These are phyloP conservation scores for Tetranychus truncatus DNA, from an alignment of 2,888 invertebrate genomes.

Conservation along the genomic window DNA sequence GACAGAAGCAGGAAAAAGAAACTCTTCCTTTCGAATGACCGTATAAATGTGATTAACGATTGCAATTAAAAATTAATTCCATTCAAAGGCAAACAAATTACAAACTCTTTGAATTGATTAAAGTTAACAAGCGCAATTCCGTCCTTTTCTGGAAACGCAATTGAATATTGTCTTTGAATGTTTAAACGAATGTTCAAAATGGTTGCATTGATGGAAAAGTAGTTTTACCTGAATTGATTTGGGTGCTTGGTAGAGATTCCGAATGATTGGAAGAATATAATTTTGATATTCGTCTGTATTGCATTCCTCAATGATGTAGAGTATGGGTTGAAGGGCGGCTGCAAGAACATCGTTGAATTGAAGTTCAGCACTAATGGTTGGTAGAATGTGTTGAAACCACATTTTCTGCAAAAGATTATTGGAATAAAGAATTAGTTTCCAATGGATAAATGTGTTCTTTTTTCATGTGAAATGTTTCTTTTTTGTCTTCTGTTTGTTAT, in stretches of 20 bases:
- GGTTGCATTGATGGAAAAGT: not conserved
- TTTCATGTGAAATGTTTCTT: not conserved
- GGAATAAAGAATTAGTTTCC: not conserved
- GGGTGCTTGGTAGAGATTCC: conserved; percentile 32
- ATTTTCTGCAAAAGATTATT: conserved; percentile 49
- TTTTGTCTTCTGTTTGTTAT: not conserved
- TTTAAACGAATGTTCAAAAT: no score
- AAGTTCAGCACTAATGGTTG: conserved; percentile 64
- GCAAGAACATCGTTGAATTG: conserved; percentile 65
- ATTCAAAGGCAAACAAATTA: no score
- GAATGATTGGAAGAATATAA: conserved; percentile 54
- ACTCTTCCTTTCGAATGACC: no score
- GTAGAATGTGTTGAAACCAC: conserved; percentile 85
- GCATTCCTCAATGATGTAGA: conserved; percentile 61
- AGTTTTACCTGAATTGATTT: conserved; percentile 38
- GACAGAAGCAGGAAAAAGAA: no score
- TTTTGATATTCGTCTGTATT: conserved; percentile 57
- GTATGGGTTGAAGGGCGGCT: conserved; percentile 60
- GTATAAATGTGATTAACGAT: no score
- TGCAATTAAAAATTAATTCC: no score
- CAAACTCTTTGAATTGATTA: no score
- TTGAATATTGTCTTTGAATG: no score
- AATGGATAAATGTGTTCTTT: not conserved
- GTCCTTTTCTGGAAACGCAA: no score
- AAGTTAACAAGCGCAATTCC: no score